Conservation (phyloP, 2,113 vertebrate genomes). For the Pomatostomus ruficeps region DNA sequence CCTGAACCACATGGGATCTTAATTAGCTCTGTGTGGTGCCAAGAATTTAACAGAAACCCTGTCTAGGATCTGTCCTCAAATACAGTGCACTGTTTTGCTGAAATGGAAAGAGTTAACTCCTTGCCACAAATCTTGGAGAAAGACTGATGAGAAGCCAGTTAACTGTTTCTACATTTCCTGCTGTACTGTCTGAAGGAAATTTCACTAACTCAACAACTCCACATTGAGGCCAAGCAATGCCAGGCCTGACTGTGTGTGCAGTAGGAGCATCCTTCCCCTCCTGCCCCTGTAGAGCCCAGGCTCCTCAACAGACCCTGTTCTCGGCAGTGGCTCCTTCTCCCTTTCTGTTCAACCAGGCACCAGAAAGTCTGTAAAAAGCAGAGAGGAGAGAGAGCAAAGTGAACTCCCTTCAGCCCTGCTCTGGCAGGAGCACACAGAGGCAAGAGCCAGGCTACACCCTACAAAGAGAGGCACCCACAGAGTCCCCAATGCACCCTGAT, state of each 20-base stretch:
- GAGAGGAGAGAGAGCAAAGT: not conserved
- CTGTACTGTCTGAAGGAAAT: conserved; percentile 2
- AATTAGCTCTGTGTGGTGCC: not conserved
- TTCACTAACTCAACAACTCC: conserved; percentile 59
- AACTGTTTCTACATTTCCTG: not conserved
- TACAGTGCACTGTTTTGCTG: not conserved
- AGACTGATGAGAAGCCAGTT: not conserved
- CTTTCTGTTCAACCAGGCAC: not conserved
- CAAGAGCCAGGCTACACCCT: not conserved
- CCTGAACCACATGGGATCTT: not conserved
- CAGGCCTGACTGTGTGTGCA: not conserved
- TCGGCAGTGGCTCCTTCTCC: not conserved
- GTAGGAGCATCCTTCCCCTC: not conserved
- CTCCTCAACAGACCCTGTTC: not conserved
- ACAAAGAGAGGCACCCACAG: not conserved
- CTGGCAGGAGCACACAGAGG: not conserved
- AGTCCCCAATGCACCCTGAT: accelerated
- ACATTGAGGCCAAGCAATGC: conserved; percentile 8
- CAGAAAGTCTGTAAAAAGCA: not conserved
- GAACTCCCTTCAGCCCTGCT: not conserved
- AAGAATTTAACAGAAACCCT: not conserved
- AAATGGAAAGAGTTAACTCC: not conserved
- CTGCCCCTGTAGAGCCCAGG: not conserved
- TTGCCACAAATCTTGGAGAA: not conserved
- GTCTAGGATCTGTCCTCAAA: not conserved